phyloP scores from a whole-genome alignment of 2,797 vertebrate species.

The Esox lucius region DNA sequence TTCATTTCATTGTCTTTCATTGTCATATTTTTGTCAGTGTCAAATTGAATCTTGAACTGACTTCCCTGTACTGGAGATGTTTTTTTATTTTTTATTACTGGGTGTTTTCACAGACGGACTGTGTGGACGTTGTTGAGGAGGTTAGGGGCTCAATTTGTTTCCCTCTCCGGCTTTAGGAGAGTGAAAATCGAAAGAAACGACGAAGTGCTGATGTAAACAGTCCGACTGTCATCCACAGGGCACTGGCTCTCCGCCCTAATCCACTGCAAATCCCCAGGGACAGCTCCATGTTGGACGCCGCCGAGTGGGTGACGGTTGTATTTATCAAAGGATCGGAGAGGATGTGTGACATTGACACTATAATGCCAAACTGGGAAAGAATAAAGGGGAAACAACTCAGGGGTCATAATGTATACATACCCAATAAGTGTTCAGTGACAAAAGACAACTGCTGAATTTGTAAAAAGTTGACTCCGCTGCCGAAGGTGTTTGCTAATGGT shows the following conservation, averaged over 20 bases:
- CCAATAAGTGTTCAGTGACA: not conserved
- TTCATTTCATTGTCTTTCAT: not conserved
- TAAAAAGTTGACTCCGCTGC: not conserved
- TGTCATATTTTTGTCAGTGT: not conserved
- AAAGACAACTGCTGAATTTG: not conserved
- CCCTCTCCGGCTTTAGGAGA: slow-evolving; percentile 16
- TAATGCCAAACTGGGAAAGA: slow-evolving; percentile 6
- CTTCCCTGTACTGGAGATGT: not conserved
- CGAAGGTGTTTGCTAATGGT: no score
- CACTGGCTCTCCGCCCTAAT: slow-evolving; percentile 55
- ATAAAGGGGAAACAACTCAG: slow-evolving; percentile 8
- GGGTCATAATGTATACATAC: not conserved
- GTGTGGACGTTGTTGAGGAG: not conserved
- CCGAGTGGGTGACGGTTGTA: slow-evolving; percentile 52
- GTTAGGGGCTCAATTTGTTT: slow-evolving; percentile 31
- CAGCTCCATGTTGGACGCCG: slow-evolving; percentile 56
- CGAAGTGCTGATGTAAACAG: slow-evolving; percentile 60
- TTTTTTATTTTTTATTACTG: not conserved
- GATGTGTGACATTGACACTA: slow-evolving; percentile 8
- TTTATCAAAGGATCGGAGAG: slow-evolving; percentile 41
- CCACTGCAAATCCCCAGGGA: slow-evolving; percentile 52
- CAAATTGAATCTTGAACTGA: not conserved
- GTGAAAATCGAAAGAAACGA: slow-evolving; percentile 10
- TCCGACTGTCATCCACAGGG: slow-evolving; percentile 52
- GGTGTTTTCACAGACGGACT: slow-evolving; percentile 1